A percentile compares a stretch with the other conserved stretches of the same genome.
phyloP scores from a whole-genome alignment of 2,113 vertebrate species.

The Manacus vitellinus region DNA sequence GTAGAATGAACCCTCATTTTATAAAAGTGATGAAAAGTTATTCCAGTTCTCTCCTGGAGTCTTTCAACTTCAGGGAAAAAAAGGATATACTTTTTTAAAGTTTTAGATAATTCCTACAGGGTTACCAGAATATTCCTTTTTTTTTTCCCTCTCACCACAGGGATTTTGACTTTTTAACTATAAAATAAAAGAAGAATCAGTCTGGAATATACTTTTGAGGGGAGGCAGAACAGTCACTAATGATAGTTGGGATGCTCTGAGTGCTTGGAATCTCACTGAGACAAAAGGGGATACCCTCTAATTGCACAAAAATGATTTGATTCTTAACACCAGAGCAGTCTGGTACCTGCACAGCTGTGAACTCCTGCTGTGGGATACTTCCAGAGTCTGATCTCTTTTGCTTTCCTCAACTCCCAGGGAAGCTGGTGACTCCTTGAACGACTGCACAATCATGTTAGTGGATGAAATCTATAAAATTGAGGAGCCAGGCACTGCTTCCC shows the following conservation, averaged over 20 bases:
- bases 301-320: neutral
- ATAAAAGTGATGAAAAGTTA: neutral
- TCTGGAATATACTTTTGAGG: neutral
- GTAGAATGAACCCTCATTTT: neutral
- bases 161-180: neutral
- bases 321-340: neutral
- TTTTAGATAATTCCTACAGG: neutral
- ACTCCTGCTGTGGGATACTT: accelerated
- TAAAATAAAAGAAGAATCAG: neutral
- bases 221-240: neutral
- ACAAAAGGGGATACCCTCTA: neutral
- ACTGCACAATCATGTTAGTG: slow-evolving; percentile 90
- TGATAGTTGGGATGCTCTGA: neutral
- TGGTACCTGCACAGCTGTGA: neutral
- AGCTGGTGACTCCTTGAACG: slow-evolving; percentile 85
- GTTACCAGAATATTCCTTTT: neutral
- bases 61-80: neutral
- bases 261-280: neutral
- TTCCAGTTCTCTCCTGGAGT: neutral
- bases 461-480: slow-evolving; percentile 97
- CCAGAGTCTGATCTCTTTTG: neutral
- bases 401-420: slow-evolving; percentile 69
- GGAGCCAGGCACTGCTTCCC: slow-evolving; percentile 78
- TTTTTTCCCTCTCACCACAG: neutral
- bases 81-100: accelerated